phyloP scores from a whole-genome alignment of 2,888 invertebrate species.

The Epiblema foenella region DNA sequence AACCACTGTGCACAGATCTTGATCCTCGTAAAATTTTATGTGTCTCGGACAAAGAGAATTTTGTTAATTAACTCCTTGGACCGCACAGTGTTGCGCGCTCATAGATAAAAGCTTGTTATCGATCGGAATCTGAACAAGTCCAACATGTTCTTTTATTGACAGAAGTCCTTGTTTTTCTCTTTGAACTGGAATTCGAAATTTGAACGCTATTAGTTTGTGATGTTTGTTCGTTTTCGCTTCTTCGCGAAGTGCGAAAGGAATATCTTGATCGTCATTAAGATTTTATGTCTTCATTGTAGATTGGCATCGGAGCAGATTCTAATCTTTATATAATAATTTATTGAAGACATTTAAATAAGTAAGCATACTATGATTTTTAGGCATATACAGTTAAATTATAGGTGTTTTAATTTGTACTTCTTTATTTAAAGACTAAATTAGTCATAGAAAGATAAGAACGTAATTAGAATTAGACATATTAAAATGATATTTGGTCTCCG shows the following conservation, averaged over 20 bases:
- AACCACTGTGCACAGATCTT: constrained; percentile 72
- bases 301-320: constrained; percentile 1
- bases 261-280: constrained; percentile 5
- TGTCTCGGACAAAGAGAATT: constrained; percentile 82
- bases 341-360: constrained; percentile 4
- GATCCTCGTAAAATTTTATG: constrained; percentile 84
- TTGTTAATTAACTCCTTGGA: constrained; percentile 81
- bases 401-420: background rate
- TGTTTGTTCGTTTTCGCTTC: background rate
- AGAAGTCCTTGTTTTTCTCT: constrained; percentile 11
- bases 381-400: background rate
- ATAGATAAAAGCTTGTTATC: constrained; percentile 79
- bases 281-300: constrained; percentile 13
- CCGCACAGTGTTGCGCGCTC: constrained; percentile 65
- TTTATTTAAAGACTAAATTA: background rate
- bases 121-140: constrained; percentile 66
- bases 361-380: background rate
- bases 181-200: background rate
- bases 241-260: background rate
- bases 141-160: constrained; percentile 36
- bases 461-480: too few relatives aligned
- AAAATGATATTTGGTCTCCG: too few relatives aligned
- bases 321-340: constrained; percentile 15
- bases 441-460: too few relatives aligned
- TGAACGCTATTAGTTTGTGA: background rate